Evolutionary conservation across 2,113 vertebrate genomes (phyloP).

Genomic region (Morone saxatilis): DNA sequence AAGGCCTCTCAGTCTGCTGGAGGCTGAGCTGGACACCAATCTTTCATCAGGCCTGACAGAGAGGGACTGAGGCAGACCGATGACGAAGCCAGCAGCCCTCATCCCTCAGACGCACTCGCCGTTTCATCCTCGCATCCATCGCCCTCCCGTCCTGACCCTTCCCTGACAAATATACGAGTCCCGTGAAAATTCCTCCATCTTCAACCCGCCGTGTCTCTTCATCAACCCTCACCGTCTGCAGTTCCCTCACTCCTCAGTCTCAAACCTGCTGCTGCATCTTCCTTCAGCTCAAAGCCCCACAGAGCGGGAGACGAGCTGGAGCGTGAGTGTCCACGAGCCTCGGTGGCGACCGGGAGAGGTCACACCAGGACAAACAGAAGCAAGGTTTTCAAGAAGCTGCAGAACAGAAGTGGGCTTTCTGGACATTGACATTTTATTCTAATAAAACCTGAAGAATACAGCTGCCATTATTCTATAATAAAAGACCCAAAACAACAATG

Average conservation of each 20-base stretch:
- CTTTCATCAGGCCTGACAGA: conserved; percentile 60
- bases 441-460: background rate
- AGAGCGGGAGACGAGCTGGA: background rate
- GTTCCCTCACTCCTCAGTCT: background rate
- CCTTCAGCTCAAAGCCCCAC: background rate
- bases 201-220: conserved; percentile 2
- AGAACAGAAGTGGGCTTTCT: background rate
- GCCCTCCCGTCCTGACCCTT: background rate
- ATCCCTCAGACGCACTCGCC: conserved; percentile 31
- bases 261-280: background rate
- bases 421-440: background rate
- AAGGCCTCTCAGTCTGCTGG: conserved; percentile 25
- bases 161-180: conserved; percentile 16
- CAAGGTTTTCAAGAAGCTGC: too few species aligned
- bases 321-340: background rate
- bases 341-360: background rate
- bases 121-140: conserved; percentile 31
- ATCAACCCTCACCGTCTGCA: conserved; percentile 28
- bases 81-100: conserved; percentile 21
- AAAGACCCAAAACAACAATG: too few species aligned
- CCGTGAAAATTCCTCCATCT: conserved; percentile 30
- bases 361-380: background rate
- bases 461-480: background rate
- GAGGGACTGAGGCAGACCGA: conserved; percentile 20
- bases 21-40: conserved; percentile 56